These are phyloP conservation scores for Escarpia spicata DNA, from an alignment of 2,888 invertebrate genomes.

Conservation along the genomic window DNA sequence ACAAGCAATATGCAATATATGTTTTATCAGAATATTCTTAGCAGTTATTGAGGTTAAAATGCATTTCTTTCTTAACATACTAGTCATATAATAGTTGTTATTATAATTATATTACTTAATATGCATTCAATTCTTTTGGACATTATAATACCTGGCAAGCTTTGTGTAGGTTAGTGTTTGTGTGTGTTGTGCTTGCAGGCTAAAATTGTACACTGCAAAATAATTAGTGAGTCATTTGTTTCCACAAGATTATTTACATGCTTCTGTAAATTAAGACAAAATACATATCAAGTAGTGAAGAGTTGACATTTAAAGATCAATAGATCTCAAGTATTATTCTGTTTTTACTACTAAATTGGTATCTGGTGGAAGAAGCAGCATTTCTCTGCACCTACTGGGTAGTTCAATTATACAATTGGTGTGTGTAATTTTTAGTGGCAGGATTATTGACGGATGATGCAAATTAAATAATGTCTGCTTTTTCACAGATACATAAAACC, in stretches of 20 bases:
- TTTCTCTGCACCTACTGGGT: not conserved
- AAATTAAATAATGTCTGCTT: not conserved
- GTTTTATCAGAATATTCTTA: not conserved
- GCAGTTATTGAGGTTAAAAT: not conserved
- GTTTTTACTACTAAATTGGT: not conserved
- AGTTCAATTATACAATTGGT: not conserved
- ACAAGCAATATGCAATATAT: not conserved
- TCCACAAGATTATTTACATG: not conserved
- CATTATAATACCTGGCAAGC: not conserved
- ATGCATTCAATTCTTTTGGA: not conserved
- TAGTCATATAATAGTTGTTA: not conserved
- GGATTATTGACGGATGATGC: not conserved
- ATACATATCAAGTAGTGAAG: not conserved
- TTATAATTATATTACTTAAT: not conserved
- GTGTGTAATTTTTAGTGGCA: not conserved
- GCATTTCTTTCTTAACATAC: not conserved
- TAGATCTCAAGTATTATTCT: not conserved
- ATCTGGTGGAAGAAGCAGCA: not conserved
- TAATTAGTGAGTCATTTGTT: not conserved
- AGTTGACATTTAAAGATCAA: not conserved
- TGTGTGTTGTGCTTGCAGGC: not conserved
- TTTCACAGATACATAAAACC: not conserved
- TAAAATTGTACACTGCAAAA: not conserved
- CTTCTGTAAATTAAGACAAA: not conserved
- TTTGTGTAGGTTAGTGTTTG: not conserved